A percentile compares a stretch with the other conserved stretches of the same genome.
phyloP scores from a whole-genome alignment of 2,888 invertebrate species.

The Apotomis turbidana region DNA sequence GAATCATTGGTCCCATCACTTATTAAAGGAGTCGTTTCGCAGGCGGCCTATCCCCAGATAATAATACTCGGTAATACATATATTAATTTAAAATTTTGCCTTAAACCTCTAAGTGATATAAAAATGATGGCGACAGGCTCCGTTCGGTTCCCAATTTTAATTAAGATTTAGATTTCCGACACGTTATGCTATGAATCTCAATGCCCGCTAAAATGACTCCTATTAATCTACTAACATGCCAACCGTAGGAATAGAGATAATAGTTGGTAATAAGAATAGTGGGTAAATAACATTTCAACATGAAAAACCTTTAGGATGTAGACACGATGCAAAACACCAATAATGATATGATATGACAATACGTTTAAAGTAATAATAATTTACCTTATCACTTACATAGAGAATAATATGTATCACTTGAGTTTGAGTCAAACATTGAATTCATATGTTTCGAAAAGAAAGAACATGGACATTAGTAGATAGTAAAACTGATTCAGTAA shows the following conservation, averaged over 20 bases:
- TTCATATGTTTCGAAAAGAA: too few species aligned
- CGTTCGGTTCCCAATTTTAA: not conserved
- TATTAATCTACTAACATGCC: constrained; percentile 52
- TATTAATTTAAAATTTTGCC: constrained; percentile 3
- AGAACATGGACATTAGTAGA: too few species aligned
- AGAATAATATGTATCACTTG: constrained; percentile 18
- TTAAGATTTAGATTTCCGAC: not conserved
- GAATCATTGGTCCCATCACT: constrained; percentile 76
- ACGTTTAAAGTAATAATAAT: constrained; percentile 45
- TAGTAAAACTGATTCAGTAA: too few species aligned
- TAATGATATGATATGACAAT: constrained; percentile 47
- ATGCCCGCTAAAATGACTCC: constrained; percentile 51
- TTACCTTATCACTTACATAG: constrained; percentile 31
- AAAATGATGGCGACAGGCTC: constrained; percentile 3
- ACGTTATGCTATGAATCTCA: constrained; percentile 26
- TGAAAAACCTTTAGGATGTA: constrained; percentile 49
- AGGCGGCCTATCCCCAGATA: constrained; percentile 35
- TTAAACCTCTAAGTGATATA: constrained; percentile 28
- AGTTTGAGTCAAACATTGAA: constrained; percentile 21
- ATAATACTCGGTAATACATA: constrained; percentile 14
- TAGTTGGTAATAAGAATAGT: constrained; percentile 45
- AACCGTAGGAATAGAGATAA: constrained; percentile 51
- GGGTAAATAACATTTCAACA: constrained; percentile 50
- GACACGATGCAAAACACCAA: constrained; percentile 43
- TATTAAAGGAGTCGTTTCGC: constrained; percentile 60